These are phyloP conservation scores for Stenodera caucasica DNA, from an alignment of 2,888 invertebrate species.

Conservation along the genomic window DNA sequence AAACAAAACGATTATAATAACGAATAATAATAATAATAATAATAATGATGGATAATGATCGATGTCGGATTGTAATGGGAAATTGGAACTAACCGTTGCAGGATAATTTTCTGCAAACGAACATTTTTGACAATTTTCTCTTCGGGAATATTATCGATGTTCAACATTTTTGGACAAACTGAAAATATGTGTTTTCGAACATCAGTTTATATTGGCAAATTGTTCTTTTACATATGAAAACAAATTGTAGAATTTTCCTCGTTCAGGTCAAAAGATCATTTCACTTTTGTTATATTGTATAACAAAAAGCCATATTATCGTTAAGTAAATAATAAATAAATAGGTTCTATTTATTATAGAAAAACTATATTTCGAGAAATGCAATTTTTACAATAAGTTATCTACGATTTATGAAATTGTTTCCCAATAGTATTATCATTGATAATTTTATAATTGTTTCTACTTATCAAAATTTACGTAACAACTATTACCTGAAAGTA, in stretches of 20 bases:
- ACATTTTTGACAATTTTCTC: constrained; percentile 31
- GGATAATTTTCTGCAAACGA: constrained; percentile 32
- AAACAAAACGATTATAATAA: no score
- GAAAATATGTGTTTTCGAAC: not conserved
- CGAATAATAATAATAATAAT: no score
- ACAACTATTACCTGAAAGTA: no score
- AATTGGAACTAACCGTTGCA: constrained; percentile 33
- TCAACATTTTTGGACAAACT: constrained; percentile 14
- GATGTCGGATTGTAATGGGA: no score
- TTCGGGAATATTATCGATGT: constrained; percentile 18
- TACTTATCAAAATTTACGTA: no score
- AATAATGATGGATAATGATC: no score
- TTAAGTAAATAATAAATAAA: no score
- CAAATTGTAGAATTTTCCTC: constrained; percentile 5
- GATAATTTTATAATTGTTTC: no score
- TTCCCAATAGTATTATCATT: not conserved
- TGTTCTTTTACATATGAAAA: constrained; percentile 20
- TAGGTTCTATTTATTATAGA: not conserved
- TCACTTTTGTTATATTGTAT: not conserved
- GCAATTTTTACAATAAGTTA: not conserved
- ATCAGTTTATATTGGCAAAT: constrained; percentile 14
- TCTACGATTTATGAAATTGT: no score
- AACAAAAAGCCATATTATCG: not conserved
- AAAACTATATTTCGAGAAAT: not conserved
- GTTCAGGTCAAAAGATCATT: not conserved